Base-by-base conservation (phyloP, 2,113 vertebrate genomes). In the Psophia crepitans region DNA sequence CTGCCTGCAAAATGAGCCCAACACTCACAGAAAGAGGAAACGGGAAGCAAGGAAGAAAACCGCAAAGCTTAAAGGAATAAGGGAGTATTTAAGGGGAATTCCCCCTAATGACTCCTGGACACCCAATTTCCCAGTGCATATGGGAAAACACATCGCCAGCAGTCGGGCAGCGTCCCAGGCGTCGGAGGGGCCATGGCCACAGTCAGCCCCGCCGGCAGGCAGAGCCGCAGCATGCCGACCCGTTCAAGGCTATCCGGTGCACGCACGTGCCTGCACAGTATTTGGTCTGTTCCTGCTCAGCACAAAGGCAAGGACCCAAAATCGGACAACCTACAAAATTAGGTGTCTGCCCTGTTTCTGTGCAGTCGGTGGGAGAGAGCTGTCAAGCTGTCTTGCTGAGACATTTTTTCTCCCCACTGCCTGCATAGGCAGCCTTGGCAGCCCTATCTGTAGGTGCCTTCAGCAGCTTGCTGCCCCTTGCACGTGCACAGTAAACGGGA, bases 251-350 rank as follows among this genome's bases (percentile, higher is more conserved):
- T 84, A n/a, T 14, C 49, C 46, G 17, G 7, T 9, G 37, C 65
- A n/a, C 1, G 9, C 75, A 81, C 11, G 6, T 16, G 11, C 60
- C 74, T 48, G 51, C 69, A 35, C 33, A 44, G 26, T 4, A 2
- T 53, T 89, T 35, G 68, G 26, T 60, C 69, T 70, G 44, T 12
- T 93, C 77, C 84, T 41, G 7, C 71, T 64, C 89, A 53, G 49
- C 71, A 86, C 58, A 54, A 63, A 87, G 95, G 69, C 91, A 84
- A 78, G 64, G 73, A 91, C 70, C 35, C 81, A 71, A 76, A 73
- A n/a, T 53, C 89, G 93, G 84, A 68, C 84, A 91, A 68, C 39
- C 56, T 44, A 68, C 84, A 91, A 93, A 96, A 96, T 94, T 8
- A 92, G 39, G 69, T 68, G 77, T 60, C 93, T 78, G 84, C 77